Conservation (phyloP, 2,113 vertebrate species). For the Sitta europaea region DNA sequence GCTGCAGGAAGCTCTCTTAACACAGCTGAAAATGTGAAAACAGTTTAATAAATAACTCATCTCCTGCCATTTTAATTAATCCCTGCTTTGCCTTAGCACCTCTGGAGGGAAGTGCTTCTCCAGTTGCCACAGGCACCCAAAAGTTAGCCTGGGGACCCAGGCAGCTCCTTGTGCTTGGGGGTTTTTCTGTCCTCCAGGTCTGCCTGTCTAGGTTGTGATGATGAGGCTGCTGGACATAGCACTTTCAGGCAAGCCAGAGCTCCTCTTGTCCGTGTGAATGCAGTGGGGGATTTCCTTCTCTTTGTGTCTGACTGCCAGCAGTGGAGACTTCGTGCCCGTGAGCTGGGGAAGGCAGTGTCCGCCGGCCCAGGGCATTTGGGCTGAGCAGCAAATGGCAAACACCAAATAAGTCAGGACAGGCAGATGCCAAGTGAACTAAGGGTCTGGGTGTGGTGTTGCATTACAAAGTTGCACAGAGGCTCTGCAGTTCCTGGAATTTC, state of each 20-base stretch:
- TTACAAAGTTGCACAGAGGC: not conserved
- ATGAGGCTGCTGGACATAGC: not conserved
- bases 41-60: slow-evolving; percentile 20
- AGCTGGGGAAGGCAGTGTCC: not conserved
- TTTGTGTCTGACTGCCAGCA: not conserved
- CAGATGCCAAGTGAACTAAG: not conserved
- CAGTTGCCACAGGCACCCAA: not conserved
- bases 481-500: fast-evolving
- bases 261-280: fast-evolving
- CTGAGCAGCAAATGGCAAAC: not conserved
- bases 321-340: fast-evolving
- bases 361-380: fast-evolving
- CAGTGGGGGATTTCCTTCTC: not conserved
- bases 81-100: not conserved
- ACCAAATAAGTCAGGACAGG: not conserved
- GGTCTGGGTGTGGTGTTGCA: not conserved
- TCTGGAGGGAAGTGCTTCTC: not conserved
- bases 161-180: not conserved
- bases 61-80: slow-evolving; percentile 7
- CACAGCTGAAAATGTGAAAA: slow-evolving; percentile 8
- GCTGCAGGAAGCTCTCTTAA: slow-evolving; percentile 31
- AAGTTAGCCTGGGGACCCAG: not conserved
- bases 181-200: not conserved
- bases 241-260: not conserved
- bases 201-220: not conserved